These are phyloP conservation scores for Drosophila falleni DNA, from an alignment of 2,888 invertebrate genomes.

Conservation along the genomic window DNA sequence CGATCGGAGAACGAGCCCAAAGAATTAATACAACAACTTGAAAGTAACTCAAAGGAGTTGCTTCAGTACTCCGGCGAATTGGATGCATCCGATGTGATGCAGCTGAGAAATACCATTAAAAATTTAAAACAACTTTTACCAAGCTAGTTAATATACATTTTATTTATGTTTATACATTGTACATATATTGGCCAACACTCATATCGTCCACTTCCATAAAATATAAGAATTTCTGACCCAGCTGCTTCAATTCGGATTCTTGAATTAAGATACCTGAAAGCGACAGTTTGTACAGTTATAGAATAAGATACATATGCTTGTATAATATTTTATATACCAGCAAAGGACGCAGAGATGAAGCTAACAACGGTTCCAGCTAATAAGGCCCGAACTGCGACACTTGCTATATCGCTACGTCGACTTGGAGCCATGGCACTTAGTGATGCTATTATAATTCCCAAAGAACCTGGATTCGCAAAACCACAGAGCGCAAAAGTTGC, in stretches of 20 bases:
- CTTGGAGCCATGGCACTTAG: slow-evolving; percentile 90
- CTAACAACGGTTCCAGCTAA: slow-evolving; percentile 55
- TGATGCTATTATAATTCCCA: slow-evolving; percentile 93
- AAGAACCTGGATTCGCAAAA: slow-evolving; percentile 94
- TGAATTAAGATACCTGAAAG: slow-evolving; percentile 37
- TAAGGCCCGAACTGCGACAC: slow-evolving; percentile 27
- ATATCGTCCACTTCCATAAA: background rate
- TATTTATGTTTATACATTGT: slow-evolving; percentile 2
- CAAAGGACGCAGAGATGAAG: slow-evolving; percentile 57
- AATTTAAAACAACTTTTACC: slow-evolving; percentile 34
- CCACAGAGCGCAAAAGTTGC: slow-evolving; percentile 96
- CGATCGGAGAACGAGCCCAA: slow-evolving; percentile 18
- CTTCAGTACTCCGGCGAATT: slow-evolving; percentile 1
- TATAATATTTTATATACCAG: slow-evolving; percentile 32
- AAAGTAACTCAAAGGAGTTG: slow-evolving; percentile 22
- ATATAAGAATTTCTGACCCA: background rate
- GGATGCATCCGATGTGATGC: slow-evolving; percentile 23
- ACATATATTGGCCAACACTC: slow-evolving; percentile 1
- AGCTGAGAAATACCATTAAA: slow-evolving; percentile 22
- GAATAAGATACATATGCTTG: background rate
- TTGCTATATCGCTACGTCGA: slow-evolving; percentile 24
- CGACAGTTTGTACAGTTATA: too few species aligned
- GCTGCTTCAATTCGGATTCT: background rate
- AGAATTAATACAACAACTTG: slow-evolving; percentile 37
- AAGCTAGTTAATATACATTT: background rate